phyloP scores from a whole-genome alignment of 1,140 invertebrate genomes.

The Agrypnia vestita region DNA sequence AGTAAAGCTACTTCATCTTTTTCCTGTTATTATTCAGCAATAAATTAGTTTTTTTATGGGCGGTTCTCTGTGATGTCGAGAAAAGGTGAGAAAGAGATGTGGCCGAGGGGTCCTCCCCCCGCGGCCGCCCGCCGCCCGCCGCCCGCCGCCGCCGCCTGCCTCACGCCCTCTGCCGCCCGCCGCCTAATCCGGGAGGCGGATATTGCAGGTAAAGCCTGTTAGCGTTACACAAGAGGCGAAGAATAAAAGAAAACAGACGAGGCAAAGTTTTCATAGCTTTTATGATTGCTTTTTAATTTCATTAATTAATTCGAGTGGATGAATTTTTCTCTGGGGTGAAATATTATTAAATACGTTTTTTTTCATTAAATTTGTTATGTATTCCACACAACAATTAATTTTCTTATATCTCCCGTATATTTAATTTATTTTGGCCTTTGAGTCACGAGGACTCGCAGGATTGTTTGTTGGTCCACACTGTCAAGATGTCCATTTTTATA shows the following conservation, averaged over 20 bases:
- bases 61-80: conserved; percentile 37
- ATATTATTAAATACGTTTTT: conserved; percentile 33
- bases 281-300: conserved; percentile 51
- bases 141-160: background rate
- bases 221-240: conserved; percentile 37
- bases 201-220: conserved; percentile 46
- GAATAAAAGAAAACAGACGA: conserved; percentile 49
- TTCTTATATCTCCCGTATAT: too few relatives aligned
- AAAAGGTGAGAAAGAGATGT: conserved; percentile 38
- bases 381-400: conserved; percentile 4
- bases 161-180: background rate
- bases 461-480: too few relatives aligned
- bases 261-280: conserved; percentile 43
- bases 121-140: background rate
- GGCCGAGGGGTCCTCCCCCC: background rate
- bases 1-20: conserved; percentile 41
- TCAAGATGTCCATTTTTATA: too few relatives aligned
- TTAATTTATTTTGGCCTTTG: too few relatives aligned
- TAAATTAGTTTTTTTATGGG: conserved; percentile 44
- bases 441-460: too few relatives aligned
- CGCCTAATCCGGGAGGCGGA: conserved; percentile 31
- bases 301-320: conserved; percentile 45
- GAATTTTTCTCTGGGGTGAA: conserved; percentile 10
- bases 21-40: conserved; percentile 41
- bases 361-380: conserved; percentile 6